A percentile compares a stretch with the other conserved stretches of the same genome.
phyloP scores from a whole-genome alignment of 2,888 invertebrate genomes.

The Amiota communis region DNA sequence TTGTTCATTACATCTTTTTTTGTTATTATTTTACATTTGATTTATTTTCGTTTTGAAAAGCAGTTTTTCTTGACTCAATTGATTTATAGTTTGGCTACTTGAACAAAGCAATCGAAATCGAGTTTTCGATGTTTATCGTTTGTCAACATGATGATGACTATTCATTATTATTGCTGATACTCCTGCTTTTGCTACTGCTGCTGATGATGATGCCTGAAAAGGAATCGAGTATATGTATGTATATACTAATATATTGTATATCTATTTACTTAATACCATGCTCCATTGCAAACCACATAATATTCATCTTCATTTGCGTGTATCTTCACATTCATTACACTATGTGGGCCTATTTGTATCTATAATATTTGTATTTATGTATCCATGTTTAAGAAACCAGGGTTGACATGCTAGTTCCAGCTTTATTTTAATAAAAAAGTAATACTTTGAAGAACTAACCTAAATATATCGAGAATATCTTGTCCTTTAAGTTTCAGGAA shows the following conservation, averaged over 20 bases:
- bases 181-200: background rate
- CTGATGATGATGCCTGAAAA: too few relatives aligned
- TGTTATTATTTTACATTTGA: slow-evolving; percentile 6
- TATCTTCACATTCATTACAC: slow-evolving; percentile 17
- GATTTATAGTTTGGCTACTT: slow-evolving; percentile 56
- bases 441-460: too few relatives aligned
- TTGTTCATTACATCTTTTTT: slow-evolving; percentile 14
- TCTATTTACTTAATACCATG: slow-evolving; percentile 39
- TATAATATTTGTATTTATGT: too few relatives aligned
- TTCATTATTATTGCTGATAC: slow-evolving; percentile 56
- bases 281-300: slow-evolving; percentile 47
- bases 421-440: too few relatives aligned
- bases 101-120: slow-evolving; percentile 53
- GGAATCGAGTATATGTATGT: background rate
- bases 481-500: too few relatives aligned
- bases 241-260: slow-evolving; percentile 46
- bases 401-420: too few relatives aligned
- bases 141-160: slow-evolving; percentile 62
- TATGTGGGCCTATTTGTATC: slow-evolving; percentile 32
- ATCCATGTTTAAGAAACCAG: too few relatives aligned
- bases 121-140: slow-evolving; percentile 41
- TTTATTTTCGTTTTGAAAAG: background rate
- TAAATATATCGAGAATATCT: too few relatives aligned
- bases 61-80: slow-evolving; percentile 62
- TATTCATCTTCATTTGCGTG: slow-evolving; percentile 62